Percentiles rank a stretch among this genome's conserved stretches.
phyloP scores from a whole-genome alignment of 2,888 invertebrate species.

The Aethes cnicana region DNA sequence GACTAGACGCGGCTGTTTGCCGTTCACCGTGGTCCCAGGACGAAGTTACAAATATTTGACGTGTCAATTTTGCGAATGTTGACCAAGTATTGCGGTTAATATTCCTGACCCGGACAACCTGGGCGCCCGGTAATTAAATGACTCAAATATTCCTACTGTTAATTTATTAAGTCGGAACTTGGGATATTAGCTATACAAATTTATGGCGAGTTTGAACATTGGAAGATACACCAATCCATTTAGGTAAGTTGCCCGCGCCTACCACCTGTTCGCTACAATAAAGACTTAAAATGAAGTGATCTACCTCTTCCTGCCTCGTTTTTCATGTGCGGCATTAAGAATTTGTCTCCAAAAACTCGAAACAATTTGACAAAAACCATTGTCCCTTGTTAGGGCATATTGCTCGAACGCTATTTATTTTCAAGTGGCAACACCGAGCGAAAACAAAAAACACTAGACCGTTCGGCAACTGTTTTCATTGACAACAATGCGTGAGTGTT shows the following conservation, averaged over 20 bases:
- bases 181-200: slow-evolving; percentile 54
- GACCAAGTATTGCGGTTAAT: slow-evolving; percentile 82
- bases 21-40: slow-evolving; percentile 81
- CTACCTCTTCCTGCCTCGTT: too few species aligned
- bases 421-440: slow-evolving; percentile 79
- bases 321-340: background rate
- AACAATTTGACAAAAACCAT: slow-evolving; percentile 65
- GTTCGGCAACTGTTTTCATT: slow-evolving; percentile 78
- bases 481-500: slow-evolving; percentile 79
- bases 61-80: slow-evolving; percentile 83
- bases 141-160: slow-evolving; percentile 75
- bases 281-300: background rate
- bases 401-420: slow-evolving; percentile 79
- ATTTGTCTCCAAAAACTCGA: slow-evolving; percentile 29
- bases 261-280: slow-evolving; percentile 11
- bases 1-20: slow-evolving; percentile 82
- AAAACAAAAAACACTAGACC: slow-evolving; percentile 77
- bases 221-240: slow-evolving; percentile 31
- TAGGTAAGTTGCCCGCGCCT: slow-evolving; percentile 26
- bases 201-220: slow-evolving; percentile 39
- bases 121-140: slow-evolving; percentile 77
- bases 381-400: slow-evolving; percentile 75
- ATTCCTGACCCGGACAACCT: slow-evolving; percentile 75
- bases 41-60: slow-evolving; percentile 83
- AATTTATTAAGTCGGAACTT: slow-evolving; percentile 62